phyloP scores from a whole-genome alignment of 2,888 invertebrate species.

The Eupithecia tripunctaria region DNA sequence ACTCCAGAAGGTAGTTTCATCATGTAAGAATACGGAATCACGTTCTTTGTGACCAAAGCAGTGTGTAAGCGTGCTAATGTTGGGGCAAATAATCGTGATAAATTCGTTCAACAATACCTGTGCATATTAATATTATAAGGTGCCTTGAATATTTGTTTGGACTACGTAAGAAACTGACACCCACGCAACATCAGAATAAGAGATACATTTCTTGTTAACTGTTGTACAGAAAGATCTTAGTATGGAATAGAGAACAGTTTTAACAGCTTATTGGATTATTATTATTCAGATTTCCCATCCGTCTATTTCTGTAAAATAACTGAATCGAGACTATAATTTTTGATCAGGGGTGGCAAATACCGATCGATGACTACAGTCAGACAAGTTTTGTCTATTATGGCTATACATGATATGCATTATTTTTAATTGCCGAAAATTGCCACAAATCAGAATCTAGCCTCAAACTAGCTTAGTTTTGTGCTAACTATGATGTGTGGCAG shows the following conservation, averaged over 20 bases:
- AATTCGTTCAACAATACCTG: not conserved
- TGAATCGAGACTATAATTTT: not conserved
- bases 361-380: not conserved
- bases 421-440: too few species aligned
- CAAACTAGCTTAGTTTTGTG: too few species aligned
- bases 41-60: not conserved
- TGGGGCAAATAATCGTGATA: not conserved
- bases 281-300: too few species aligned
- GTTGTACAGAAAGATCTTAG: too few species aligned
- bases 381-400: not conserved
- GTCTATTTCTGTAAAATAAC: not conserved
- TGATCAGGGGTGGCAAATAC: not conserved
- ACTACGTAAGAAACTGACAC: not conserved
- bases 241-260: too few species aligned
- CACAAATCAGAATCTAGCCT: too few species aligned
- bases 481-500: too few species aligned
- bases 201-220: too few species aligned
- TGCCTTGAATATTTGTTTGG: not conserved
- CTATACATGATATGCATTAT: too few species aligned
- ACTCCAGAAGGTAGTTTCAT: not conserved
- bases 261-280: too few species aligned
- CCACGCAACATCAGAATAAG: not conserved
- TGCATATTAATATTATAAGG: not conserved
- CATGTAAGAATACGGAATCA: too few species aligned
- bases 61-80: not conserved